A percentile compares a stretch with the other conserved stretches of the same genome.
Evolutionary conservation across 1,140 invertebrate genomes (phyloP).

Genomic region (Trichoplusia ni): DNA sequence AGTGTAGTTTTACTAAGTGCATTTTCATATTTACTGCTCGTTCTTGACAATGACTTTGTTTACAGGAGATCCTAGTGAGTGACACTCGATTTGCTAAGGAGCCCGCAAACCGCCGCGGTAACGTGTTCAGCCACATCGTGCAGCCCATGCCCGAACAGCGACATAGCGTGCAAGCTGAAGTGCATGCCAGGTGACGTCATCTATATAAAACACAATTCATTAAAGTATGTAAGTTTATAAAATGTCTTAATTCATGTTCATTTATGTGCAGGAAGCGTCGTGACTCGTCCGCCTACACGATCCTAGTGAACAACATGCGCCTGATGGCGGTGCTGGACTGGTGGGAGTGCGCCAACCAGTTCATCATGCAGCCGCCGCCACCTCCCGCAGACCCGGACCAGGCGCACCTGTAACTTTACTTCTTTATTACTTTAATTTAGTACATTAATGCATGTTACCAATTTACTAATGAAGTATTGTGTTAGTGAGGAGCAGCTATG

Average conservation of each 20-base stretch:
- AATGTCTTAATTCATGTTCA: no score
- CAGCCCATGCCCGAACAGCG: constrained; percentile 86
- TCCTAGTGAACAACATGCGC: constrained; percentile 97
- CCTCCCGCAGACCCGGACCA: constrained; percentile 61
- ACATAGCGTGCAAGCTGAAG: constrained; percentile 90
- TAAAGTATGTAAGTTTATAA: no score
- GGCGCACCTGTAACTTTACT: constrained; percentile 45
- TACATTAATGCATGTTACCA: no score
- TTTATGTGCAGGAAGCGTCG: constrained; percentile 81
- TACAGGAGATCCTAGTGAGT: constrained; percentile 91
- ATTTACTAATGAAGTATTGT: constrained; percentile 10
- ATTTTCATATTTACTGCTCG: no score
- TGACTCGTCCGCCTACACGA: constrained; percentile 91
- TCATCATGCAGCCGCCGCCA: constrained; percentile 83
- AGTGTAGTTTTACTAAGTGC: no score
- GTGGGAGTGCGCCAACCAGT: constrained; percentile 93
- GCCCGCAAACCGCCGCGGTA: constrained; percentile 87
- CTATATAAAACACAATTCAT: no score
- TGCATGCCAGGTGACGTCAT: constrained; percentile 91
- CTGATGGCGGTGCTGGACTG: constrained; percentile 97
- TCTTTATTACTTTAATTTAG: not conserved
- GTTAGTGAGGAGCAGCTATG: constrained; percentile 34
- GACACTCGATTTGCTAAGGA: constrained; percentile 89
- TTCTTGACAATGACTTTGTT: not conserved
- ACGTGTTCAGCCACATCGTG: constrained; percentile 95